Conservation (phyloP, 2,888 invertebrate species). For the Lepidonotus clava region DNA sequence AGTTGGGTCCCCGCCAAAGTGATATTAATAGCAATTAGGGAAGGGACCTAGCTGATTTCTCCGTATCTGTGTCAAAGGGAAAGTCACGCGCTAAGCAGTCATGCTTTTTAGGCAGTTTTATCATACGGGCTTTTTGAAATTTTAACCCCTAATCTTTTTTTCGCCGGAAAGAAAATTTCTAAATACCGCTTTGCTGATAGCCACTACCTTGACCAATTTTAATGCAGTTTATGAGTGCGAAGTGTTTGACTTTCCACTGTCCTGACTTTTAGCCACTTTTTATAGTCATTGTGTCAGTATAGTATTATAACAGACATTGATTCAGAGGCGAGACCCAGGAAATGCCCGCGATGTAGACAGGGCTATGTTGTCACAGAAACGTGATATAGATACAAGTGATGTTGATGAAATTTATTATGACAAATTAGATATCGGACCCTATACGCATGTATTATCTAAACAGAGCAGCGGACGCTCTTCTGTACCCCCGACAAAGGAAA, state of each 20-base stretch:
- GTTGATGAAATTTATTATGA: not conserved
- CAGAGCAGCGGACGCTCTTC: too few species aligned
- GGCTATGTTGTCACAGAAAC: not conserved
- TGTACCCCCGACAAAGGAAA: too few species aligned
- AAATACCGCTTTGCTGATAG: not conserved
- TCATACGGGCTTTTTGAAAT: too few species aligned
- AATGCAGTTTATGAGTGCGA: not conserved
- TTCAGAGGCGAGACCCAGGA: not conserved
- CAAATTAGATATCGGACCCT: too few species aligned
- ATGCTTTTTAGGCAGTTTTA: not conserved
- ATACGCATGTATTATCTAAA: too few species aligned
- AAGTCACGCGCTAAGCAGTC: not conserved
- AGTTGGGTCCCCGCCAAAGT: too few species aligned
- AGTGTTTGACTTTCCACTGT: conserved; percentile 2
- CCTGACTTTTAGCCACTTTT: not conserved
- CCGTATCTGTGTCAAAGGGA: not conserved
- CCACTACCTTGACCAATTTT: not conserved
- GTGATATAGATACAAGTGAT: not conserved
- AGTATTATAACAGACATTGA: not conserved
- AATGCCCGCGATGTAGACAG: not conserved
- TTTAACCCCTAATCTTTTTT: not conserved
- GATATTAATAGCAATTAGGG: too few species aligned
- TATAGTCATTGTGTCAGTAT: not conserved
- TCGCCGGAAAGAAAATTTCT: not conserved
- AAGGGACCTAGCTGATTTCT: too few species aligned